Conservation (phyloP, 2,113 vertebrate species). For the Arizona elegans region DNA sequence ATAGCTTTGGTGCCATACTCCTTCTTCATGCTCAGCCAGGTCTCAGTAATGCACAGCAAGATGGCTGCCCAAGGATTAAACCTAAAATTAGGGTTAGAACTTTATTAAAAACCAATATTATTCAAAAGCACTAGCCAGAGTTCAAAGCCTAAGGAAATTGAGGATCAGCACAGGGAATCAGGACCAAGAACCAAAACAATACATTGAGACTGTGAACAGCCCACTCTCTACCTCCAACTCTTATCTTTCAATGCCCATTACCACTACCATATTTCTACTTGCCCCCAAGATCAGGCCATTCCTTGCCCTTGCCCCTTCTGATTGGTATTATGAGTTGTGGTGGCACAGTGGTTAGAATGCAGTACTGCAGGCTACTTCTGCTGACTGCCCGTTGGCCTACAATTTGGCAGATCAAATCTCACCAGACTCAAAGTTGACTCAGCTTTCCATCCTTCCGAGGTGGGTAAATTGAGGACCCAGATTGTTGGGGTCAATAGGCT, state of each 20-base stretch:
- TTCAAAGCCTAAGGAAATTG: not conserved
- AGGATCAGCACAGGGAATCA: not conserved
- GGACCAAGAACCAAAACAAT: not conserved
- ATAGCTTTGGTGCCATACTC: not conserved
- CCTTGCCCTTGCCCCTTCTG: not conserved
- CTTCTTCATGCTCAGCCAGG: not conserved
- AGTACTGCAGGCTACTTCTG: no score
- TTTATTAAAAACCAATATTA: not conserved
- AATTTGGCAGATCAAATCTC: no score
- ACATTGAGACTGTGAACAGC: not conserved
- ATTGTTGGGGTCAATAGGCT: no score
- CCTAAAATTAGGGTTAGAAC: not conserved
- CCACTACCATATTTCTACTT: not conserved
- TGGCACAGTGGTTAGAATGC: no score
- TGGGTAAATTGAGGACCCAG: no score
- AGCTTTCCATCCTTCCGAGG: no score
- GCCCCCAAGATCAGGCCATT: fast-evolving
- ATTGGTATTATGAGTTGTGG: not conserved
- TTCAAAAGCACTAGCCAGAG: not conserved
- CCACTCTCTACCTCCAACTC: not conserved
- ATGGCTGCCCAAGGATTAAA: not conserved
- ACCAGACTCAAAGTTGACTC: no score
- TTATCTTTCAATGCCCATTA: not conserved
- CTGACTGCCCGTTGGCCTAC: no score
- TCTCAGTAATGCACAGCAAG: not conserved